These are phyloP conservation scores for Gryllus bimaculatus DNA, from an alignment of 1,140 invertebrate species.

Conservation along the genomic window DNA sequence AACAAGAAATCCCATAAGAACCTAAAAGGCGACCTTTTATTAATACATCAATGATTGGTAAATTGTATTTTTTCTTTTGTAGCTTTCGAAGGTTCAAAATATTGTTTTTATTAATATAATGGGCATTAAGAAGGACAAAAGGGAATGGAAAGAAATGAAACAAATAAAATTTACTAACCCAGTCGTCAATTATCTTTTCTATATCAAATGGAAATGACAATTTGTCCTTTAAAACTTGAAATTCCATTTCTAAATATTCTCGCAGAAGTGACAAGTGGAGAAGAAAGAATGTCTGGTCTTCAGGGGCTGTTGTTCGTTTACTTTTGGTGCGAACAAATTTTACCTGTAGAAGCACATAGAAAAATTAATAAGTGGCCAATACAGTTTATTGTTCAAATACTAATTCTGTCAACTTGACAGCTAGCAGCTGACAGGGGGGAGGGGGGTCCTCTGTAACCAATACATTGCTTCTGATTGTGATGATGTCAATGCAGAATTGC, in stretches of 20 bases:
- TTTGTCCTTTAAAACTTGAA: slow-evolving; percentile 60
- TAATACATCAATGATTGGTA: background rate
- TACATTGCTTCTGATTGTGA: too few relatives aligned
- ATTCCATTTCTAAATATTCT: slow-evolving; percentile 91
- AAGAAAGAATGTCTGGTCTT: slow-evolving; percentile 87
- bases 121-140: background rate
- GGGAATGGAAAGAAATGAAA: background rate
- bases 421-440: too few relatives aligned
- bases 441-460: too few relatives aligned
- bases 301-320: slow-evolving; percentile 54
- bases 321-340: slow-evolving; percentile 50
- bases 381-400: background rate
- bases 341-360: slow-evolving; percentile 35
- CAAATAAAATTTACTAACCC: slow-evolving; percentile 23
- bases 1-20: slow-evolving; percentile 90
- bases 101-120: too few relatives aligned
- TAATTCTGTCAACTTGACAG: background rate
- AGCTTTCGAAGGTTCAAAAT: too few relatives aligned
- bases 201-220: slow-evolving; percentile 67
- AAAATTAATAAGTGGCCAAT: slow-evolving; percentile 22
- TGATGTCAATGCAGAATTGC: too few relatives aligned
- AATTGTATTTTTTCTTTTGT: too few relatives aligned
- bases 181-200: slow-evolving; percentile 36
- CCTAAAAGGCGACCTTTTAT: slow-evolving; percentile 33
- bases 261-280: slow-evolving; percentile 84